Conservation (phyloP, 1,140 invertebrate genomes). For the Zaprionus africanus region DNA sequence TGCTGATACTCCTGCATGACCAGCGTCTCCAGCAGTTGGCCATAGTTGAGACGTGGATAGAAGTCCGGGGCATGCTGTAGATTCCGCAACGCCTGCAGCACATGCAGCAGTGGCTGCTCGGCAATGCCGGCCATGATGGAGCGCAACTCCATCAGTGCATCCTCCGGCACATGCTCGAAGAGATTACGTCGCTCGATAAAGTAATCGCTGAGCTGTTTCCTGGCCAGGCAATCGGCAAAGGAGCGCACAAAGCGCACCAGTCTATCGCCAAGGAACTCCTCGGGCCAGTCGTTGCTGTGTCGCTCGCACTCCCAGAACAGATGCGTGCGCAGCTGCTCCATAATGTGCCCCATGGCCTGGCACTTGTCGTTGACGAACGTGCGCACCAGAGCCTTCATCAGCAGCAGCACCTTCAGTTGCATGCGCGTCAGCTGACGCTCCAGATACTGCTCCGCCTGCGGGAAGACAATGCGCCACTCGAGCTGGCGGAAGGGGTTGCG, state of each 20-base stretch:
- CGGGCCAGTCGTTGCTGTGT: conserved; percentile 88
- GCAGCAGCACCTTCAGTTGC: conserved; percentile 89
- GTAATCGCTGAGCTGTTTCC: conserved; percentile 88
- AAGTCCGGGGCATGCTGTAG: conserved; percentile 87
- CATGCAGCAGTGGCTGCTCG: conserved; percentile 89
- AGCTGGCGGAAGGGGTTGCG: conserved; percentile 86
- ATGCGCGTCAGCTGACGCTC: conserved; percentile 89
- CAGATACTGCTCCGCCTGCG: conserved; percentile 89
- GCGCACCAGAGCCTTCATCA: conserved; percentile 88
- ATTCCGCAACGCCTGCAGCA: conserved; percentile 88
- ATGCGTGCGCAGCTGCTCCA: conserved; percentile 89
- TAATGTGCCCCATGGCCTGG: conserved; percentile 52
- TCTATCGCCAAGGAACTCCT: conserved; percentile 88
- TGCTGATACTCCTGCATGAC: conserved; percentile 85
- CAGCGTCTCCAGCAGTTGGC: conserved; percentile 87
- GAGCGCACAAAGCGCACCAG: conserved; percentile 87
- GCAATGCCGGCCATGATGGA: conserved; percentile 88
- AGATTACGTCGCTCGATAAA: conserved; percentile 90
- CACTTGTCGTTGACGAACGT: conserved; percentile 86
- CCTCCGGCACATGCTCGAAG: conserved; percentile 88
- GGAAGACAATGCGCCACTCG: conserved; percentile 91
- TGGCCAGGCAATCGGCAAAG: conserved; percentile 86
- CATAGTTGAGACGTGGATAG: conserved; percentile 88
- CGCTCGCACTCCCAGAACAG: conserved; percentile 92
- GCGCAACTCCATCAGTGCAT: conserved; percentile 87